Evolutionary conservation across 1,140 invertebrate species (phyloP).

Genomic region (Ceratina australensis): DNA sequence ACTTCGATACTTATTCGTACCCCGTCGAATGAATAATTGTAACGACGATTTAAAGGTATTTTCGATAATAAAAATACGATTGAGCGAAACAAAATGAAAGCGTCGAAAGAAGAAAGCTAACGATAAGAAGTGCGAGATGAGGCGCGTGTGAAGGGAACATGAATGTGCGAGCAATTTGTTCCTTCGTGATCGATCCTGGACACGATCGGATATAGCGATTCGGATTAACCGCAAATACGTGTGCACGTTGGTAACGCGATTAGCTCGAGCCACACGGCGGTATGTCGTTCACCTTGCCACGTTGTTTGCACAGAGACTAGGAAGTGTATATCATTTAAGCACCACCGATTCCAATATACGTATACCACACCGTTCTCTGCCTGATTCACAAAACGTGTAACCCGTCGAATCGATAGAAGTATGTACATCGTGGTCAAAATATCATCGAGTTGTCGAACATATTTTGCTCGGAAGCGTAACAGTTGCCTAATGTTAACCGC

Average conservation of each 20-base stretch:
- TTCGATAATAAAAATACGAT: neutral
- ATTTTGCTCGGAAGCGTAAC: conserved; percentile 3
- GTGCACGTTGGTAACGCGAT: neutral
- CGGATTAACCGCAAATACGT: no score
- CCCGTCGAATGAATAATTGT: no score
- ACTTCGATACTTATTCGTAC: no score
- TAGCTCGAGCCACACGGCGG: neutral
- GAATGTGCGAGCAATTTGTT: no score
- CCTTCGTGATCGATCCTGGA: no score
- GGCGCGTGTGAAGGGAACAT: neutral
- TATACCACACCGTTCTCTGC: neutral
- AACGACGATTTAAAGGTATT: no score
- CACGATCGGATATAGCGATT: no score
- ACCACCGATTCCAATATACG: conserved; percentile 24
- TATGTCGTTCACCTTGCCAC: neutral
- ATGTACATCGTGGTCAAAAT: neutral
- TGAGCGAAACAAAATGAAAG: neutral
- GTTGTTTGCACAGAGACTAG: conserved; percentile 11
- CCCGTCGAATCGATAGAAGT: no score
- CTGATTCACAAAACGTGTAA: neutral
- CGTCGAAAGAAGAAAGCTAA: neutral
- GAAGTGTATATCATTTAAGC: conserved; percentile 41
- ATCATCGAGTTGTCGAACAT: neutral
- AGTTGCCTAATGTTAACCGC: no score
- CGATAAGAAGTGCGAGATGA: neutral